These are phyloP conservation scores for Lasioglossum vierecki DNA, from an alignment of 2,888 invertebrate genomes.

Conservation along the genomic window DNA sequence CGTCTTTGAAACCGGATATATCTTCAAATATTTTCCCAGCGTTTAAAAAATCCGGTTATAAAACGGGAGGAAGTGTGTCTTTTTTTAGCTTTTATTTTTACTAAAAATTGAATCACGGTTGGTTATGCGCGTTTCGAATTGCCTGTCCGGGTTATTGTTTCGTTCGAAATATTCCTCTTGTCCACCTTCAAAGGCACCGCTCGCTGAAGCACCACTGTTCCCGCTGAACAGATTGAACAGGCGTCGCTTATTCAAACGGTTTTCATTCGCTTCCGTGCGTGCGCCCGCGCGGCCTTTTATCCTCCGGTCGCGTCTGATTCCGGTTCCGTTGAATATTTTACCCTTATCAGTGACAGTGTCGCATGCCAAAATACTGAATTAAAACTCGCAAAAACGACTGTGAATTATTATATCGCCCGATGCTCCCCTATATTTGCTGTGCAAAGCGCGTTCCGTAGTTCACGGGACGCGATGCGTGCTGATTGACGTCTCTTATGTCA, in stretches of 20 bases:
- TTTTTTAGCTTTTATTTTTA: not conserved
- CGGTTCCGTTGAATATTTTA: constrained; percentile 40
- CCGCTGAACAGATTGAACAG: not conserved
- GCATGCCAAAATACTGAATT: constrained; percentile 27
- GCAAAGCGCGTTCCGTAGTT: not conserved
- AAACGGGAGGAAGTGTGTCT: not conserved
- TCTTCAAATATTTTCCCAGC: not conserved
- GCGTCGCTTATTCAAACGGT: constrained; percentile 17
- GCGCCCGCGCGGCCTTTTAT: not conserved
- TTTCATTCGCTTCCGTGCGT: constrained; percentile 12
- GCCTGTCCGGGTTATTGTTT: not conserved
- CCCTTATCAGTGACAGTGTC: constrained; percentile 9
- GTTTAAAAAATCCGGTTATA: not conserved
- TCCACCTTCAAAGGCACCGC: constrained; percentile 1
- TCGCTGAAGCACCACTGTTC: not conserved
- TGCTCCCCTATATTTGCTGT: not conserved
- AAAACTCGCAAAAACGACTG: constrained; percentile 35
- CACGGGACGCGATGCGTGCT: not conserved
- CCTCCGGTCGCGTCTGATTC: not conserved
- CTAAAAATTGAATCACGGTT: not conserved
- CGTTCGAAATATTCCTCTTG: not conserved
- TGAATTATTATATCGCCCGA: constrained; percentile 38
- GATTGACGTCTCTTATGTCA: constrained; percentile 32
- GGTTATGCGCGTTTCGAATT: not conserved
- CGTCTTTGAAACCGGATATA: not conserved